Conservation (phyloP, 2,888 invertebrate species). For the Limnephilus marmoratus region DNA sequence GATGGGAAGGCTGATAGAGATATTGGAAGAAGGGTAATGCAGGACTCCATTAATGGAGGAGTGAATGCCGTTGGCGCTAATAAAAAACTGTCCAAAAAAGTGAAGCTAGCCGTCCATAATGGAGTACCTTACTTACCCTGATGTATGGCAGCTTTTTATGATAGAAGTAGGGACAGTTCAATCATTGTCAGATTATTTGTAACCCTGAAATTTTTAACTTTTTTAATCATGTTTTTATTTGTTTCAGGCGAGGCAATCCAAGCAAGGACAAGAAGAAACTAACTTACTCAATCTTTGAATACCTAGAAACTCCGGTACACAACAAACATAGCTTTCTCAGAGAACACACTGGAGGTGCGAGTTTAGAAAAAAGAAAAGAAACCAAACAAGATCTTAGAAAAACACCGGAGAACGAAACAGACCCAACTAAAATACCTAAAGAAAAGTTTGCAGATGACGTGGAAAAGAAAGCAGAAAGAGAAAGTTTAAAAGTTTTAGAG, state of each 20-base stretch:
- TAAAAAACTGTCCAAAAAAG: no score
- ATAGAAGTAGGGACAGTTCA: neutral
- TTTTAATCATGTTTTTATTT: constrained; percentile 41
- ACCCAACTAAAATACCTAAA: neutral
- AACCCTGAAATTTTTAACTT: neutral
- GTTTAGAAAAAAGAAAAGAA: constrained; percentile 42
- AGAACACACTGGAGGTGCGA: constrained; percentile 69
- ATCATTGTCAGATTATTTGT: neutral
- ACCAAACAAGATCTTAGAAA: neutral
- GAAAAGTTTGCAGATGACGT: neutral
- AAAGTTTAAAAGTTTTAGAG: neutral
- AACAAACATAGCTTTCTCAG: constrained; percentile 77
- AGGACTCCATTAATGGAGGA: no score
- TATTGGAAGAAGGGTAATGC: no score
- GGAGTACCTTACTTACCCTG: no score
- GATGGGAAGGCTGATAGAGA: no score
- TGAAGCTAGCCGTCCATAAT: no score
- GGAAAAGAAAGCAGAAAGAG: neutral
- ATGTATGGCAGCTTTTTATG: neutral
- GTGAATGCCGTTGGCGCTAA: no score
- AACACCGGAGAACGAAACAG: constrained; percentile 7
- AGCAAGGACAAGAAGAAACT: constrained; percentile 79
- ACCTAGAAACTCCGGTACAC: constrained; percentile 80
- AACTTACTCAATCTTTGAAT: constrained; percentile 87
- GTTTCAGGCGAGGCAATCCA: constrained; percentile 70